Evolutionary conservation across 2,888 invertebrate genomes (phyloP), one percentile per base, ranked within the genome.

Genomic region (Zygothrica quintamaculata): DNA sequence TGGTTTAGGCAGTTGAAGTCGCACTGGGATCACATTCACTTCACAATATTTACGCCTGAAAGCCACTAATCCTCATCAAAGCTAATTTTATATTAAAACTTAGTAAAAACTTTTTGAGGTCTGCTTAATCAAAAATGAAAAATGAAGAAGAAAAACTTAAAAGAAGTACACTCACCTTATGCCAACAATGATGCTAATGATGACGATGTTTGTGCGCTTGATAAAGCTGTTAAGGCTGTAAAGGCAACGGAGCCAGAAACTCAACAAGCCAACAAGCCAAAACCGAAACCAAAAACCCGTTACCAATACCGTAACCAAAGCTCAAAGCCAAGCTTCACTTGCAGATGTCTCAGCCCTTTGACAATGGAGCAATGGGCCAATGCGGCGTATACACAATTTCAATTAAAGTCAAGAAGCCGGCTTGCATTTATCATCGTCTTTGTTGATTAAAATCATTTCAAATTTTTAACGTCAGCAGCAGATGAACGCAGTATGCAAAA

Each of bases 41-140:
- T 34, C 47, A n/a, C 22, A 55, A 55, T 52, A 33, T 13, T 25
- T 37, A 55, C 43, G 7, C 29, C 18, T 15, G 11, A 18, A 51
- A 53, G 29, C 55, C 37, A 18, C 47, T 46, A 57, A 71, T 73
- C 53, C 55, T 9, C 48, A 43, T 44, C 64, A 55, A 58, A 57
- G 11, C 51, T 18, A 31, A 52, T 71, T 22, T 22, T 22, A 22
- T 71, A 43, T 22, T 8, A 26, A n/a, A 62, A 74, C 53, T 71
- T 62, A 31, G 16, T 2, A 15, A 68, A 68, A 53, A 57, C 18
- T 22, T 22, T 22, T 22, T 22, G 18, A 22, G 18, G 18, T 12
- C 11, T 16, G 25, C 53, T 46, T 52, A 22, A 34, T 3, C 29
- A 7, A 26, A 22, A 58, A 50, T 3, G 3, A 22, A 2, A 22